A percentile compares a stretch with the other conserved stretches of the same genome.
Conservation (phyloP, 2,888 invertebrate species). For the Chydorus sphaericus region DNA sequence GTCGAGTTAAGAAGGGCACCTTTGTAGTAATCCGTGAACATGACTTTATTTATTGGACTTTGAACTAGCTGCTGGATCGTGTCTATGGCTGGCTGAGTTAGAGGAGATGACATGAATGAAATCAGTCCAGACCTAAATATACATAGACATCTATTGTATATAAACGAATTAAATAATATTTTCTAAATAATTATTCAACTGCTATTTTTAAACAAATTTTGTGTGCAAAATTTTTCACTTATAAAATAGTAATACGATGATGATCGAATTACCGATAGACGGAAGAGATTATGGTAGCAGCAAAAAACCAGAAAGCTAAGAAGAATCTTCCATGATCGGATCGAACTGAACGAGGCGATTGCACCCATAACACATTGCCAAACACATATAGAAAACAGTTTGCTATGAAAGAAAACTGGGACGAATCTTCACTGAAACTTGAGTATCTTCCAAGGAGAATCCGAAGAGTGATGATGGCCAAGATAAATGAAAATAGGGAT, state of each 20-base stretch:
- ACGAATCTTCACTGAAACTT: too few relatives aligned
- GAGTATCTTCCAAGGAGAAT: too few relatives aligned
- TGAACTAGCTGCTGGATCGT: constrained; percentile 17
- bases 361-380: not conserved
- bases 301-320: constrained; percentile 4
- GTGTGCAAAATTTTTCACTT: too few relatives aligned
- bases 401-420: not conserved
- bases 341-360: not conserved
- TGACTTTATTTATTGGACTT: constrained; percentile 15
- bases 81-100: constrained; percentile 15
- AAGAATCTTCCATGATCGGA: not conserved
- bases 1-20: constrained; percentile 6
- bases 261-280: too few relatives aligned
- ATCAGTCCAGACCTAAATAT: constrained; percentile 22
- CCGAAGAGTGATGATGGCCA: not conserved
- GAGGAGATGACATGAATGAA: constrained; percentile 20
- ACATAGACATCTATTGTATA: too few relatives aligned
- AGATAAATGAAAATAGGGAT: not conserved
- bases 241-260: too few relatives aligned
- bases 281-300: constrained; percentile 32
- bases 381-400: not conserved
- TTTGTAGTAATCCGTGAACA: constrained; percentile 5
- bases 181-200: too few relatives aligned
- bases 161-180: too few relatives aligned
- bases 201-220: too few relatives aligned